phyloP scores from a whole-genome alignment of 2,797 vertebrate genomes.

The Lagorchestes hirsutus region DNA sequence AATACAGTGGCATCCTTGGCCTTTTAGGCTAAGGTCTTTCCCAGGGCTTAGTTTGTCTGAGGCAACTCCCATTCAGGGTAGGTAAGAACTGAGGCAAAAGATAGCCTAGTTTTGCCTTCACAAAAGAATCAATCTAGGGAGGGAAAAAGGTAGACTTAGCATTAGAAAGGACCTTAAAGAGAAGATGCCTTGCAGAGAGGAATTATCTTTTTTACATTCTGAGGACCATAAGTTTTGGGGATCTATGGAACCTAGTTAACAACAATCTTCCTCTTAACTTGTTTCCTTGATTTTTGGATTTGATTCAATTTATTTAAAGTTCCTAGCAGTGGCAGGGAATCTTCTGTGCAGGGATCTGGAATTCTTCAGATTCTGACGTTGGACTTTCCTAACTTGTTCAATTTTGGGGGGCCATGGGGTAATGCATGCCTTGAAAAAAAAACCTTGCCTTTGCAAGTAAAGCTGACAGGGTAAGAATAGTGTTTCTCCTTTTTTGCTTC shows the following conservation, averaged over 20 bases:
- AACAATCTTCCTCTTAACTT: not conserved
- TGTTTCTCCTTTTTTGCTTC: not conserved
- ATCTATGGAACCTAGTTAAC: not conserved
- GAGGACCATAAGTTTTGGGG: conserved; percentile 47
- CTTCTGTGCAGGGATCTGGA: conserved; percentile 27
- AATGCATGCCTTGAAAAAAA: not conserved
- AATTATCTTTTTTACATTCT: conserved; percentile 41
- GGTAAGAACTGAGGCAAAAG: not conserved
- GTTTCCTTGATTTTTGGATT: conserved; percentile 43
- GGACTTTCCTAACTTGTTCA: conserved; percentile 7
- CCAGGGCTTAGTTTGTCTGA: not conserved
- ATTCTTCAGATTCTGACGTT: conserved; percentile 47
- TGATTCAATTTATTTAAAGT: conserved; percentile 15
- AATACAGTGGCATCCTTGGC: not conserved
- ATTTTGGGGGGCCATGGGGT: not conserved
- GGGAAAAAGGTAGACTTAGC: not conserved
- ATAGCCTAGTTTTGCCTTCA: not conserved
- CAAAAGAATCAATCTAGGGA: not conserved
- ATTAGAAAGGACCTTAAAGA: not conserved
- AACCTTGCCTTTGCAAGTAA: not conserved
- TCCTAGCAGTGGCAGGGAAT: not conserved
- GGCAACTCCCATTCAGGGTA: not conserved
- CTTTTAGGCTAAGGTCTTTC: not conserved
- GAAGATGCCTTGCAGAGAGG: not conserved
- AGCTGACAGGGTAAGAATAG: not conserved